Evolutionary conservation across 2,797 vertebrate species (phyloP), one percentile per base, ranked within the genome.

Genomic region (Oophaga sylvatica): DNA sequence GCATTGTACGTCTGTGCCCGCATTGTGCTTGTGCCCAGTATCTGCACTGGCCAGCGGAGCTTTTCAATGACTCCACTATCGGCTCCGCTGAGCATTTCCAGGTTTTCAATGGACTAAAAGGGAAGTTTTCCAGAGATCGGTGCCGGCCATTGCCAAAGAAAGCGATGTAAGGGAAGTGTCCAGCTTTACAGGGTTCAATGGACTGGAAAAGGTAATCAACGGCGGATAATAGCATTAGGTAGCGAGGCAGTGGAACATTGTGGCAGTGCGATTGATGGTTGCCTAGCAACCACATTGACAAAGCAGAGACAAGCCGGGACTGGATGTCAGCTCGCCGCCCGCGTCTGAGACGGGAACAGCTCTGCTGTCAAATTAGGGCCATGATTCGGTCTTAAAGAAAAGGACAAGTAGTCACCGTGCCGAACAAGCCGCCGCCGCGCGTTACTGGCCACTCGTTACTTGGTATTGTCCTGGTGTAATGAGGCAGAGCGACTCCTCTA

Each of bases 211-310:
- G 0, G 76, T 77, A 87, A 78, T 88, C 79, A 86, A n/a, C 87
- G 31, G 60, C 59, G 83, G 70, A 86, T 76, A 89, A 89, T 82
- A 56, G 83, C 87, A 81, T 86, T 89, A 87, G 91, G 90, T 84
- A 89, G 71, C 89, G 83, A 80, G 60, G 70, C 87, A 84, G 67
- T 3, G 68, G 85, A 84, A 84, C 7, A 0, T 87, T 20, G 71
- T 90, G 78, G 22, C 83, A 78, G 76, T 71, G 57, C 76, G 91
- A 90, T 90, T 84, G 87, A 84, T 76, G 90, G 90, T 90, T 92
- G 90, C 90, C 91, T 92, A 91, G 92, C 92, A 93, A 91, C 91
- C 71, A 76, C 2, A 0, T 84, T 92, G 87, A 80, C 82, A 65
- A 73, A 41, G n/a, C 63, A 45, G 63, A 31, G 63, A 77, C 31